Percentiles rank a stretch among this genome's conserved stretches.
Evolutionary conservation across 2,797 vertebrate genomes (phyloP).

Genomic region (Malacoraja senta): DNA sequence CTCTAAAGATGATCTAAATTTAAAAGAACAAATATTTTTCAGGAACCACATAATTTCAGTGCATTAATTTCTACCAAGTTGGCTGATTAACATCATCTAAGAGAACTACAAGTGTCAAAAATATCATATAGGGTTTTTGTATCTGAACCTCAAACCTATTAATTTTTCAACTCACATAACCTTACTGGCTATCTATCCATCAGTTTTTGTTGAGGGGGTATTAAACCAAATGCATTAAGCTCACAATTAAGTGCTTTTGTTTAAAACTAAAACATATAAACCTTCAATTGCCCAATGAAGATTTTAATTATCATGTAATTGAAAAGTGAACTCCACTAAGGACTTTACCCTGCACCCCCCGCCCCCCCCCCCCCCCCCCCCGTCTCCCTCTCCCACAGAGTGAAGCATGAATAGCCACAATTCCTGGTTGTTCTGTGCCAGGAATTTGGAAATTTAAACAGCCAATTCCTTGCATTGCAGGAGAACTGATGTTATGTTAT

Average conservation of each 20-base stretch:
- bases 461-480: no score
- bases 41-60: neutral
- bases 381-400: no score
- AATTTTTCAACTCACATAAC: neutral
- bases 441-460: no score
- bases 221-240: neutral
- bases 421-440: no score
- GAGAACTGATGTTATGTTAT: no score
- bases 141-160: neutral
- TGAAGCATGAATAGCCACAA: no score
- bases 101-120: neutral
- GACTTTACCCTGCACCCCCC: no score
- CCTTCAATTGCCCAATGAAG: no score
- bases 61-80: neutral
- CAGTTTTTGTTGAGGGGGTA: neutral
- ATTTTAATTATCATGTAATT: no score
- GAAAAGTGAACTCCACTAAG: no score
- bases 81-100: neutral
- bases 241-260: neutral
- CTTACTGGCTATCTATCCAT: neutral
- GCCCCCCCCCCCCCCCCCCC: no score
- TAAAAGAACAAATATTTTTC: neutral
- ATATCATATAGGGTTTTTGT: neutral
- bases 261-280: neutral
- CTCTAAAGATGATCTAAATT: neutral